Evolutionary conservation across 2,888 invertebrate genomes (phyloP).

Genomic region (Trilocha varians): DNA sequence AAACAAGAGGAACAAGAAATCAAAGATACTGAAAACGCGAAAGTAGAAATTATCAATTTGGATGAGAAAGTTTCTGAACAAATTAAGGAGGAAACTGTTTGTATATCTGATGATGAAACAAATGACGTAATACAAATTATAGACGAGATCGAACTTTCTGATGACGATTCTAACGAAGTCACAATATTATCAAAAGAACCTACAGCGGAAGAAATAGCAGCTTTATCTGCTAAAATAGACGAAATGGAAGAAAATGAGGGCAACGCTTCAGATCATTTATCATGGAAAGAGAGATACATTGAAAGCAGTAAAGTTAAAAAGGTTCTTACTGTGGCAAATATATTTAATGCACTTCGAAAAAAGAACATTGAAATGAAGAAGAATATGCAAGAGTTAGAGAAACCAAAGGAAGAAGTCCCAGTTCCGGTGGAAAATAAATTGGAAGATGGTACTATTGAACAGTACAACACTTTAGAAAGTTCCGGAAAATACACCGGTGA

Average conservation of each 20-base stretch:
- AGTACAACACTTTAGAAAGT: constrained; percentile 62
- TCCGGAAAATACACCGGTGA: constrained; percentile 34
- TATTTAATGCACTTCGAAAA: constrained; percentile 74
- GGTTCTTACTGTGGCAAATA: constrained; percentile 68
- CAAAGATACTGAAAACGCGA: constrained; percentile 43
- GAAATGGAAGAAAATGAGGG: constrained; percentile 47
- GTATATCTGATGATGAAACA: constrained; percentile 62
- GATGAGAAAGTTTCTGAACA: constrained; percentile 46
- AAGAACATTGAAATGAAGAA: constrained; percentile 67
- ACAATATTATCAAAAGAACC: constrained; percentile 59
- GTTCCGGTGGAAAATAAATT: constrained; percentile 12
- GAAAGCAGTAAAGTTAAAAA: constrained; percentile 74
- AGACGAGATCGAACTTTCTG: constrained; percentile 52
- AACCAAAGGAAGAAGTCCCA: constrained; percentile 17
- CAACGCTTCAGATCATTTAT: constrained; percentile 30
- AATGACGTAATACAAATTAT: constrained; percentile 33
- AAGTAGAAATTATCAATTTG: constrained; percentile 42
- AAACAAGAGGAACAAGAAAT: constrained; percentile 51
- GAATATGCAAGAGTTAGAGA: constrained; percentile 42
- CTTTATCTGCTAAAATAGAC: constrained; percentile 62
- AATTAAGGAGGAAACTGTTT: constrained; percentile 25
- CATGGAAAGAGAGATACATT: constrained; percentile 75
- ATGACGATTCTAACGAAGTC: constrained; percentile 50
- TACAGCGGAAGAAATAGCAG: constrained; percentile 55
- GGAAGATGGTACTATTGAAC: constrained; percentile 69